Base-by-base conservation (phyloP, 2,888 invertebrate genomes). In the Eupithecia inturbata region DNA sequence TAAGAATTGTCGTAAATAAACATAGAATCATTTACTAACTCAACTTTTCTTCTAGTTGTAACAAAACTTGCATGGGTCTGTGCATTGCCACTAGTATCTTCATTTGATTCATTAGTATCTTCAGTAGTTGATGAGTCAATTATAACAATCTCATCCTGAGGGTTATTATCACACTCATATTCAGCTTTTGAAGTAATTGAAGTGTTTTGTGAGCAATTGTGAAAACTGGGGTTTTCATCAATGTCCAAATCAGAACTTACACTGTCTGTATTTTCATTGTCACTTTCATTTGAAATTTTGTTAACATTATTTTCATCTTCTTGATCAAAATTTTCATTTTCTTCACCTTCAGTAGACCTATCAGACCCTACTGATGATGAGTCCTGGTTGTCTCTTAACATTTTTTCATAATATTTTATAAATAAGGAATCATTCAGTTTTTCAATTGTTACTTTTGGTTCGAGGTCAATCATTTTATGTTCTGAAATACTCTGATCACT, bases 21-120 rank as follows among this genome's bases (percentile, higher is more conserved):
- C 76, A 90, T 81, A 6, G 91, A 89, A 78, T 90, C 83, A 79
- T 88, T 89, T 57, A 82, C 82, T 2, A 84, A 62, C 78, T 88
- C 85, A 84, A 90, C 90, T 75, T 88, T 85, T 82, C 88, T 88
- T 85, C 94, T 89, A 49, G 90, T 93, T 68, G 92, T 94, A 3
- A 94, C 92, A 87, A 92, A 94, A 83, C 90, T 91, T 10, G 89
- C 76, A 77, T 82, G 86, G 80, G 77, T 64, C 10, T 75, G 74
- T 14, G 73, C 78, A 9, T 74, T 75, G 72, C 71, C 60, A 41
- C n/a, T 64, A 28, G 39, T 76, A 49, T 81, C 80, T 70, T 82
- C 81, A 60, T 79, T 33, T 45, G 78, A 74, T 79, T 83, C 57
- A 75, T 80, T 36, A 26, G 22, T 26, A 74, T 83, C 79, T 74